Conservation (phyloP, 2,888 invertebrate genomes). For the Acrocera orbiculus region DNA sequence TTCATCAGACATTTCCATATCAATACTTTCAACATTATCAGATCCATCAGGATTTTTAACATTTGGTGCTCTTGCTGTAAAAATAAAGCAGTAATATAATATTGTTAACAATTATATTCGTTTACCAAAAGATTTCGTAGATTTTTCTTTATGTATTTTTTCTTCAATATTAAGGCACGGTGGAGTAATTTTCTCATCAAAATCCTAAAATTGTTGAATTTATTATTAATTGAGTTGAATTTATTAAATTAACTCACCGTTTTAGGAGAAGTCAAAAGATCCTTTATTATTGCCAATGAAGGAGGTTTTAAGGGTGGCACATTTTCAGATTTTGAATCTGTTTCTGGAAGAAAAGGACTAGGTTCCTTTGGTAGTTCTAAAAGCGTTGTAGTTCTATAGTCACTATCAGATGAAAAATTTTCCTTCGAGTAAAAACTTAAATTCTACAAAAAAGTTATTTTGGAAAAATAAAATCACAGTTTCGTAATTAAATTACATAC, state of each 20-base stretch:
- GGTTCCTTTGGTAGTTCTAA: no score
- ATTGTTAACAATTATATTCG: no score
- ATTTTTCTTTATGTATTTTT: conserved; percentile 18
- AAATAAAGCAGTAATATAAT: no score
- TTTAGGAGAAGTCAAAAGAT: conserved; percentile 1
- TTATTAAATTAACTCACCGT: background rate
- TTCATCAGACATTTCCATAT: conserved; percentile 77
- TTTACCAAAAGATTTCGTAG: no score
- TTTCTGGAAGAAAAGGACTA: conserved; percentile 16
- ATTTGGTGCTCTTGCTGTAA: no score
- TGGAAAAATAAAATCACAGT: no score
- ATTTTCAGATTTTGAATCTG: no score
- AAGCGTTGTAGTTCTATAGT: no score
- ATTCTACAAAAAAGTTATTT: no score
- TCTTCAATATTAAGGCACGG: conserved; percentile 8
- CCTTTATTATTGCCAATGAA: conserved; percentile 6
- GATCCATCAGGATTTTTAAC: conserved; percentile 25
- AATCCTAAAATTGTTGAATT: conserved; percentile 15
- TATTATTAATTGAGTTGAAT: background rate
- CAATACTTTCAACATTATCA: conserved; percentile 63
- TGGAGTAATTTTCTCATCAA: conserved; percentile 14
- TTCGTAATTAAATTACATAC: no score
- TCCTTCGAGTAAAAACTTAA: no score
- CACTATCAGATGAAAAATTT: no score
- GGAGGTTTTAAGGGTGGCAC: conserved; percentile 11